A percentile compares a stretch with the other conserved stretches of the same genome.
These are phyloP conservation scores for Tyrannus savana DNA, from an alignment of 2,113 vertebrate genomes.

Conservation along the genomic window DNA sequence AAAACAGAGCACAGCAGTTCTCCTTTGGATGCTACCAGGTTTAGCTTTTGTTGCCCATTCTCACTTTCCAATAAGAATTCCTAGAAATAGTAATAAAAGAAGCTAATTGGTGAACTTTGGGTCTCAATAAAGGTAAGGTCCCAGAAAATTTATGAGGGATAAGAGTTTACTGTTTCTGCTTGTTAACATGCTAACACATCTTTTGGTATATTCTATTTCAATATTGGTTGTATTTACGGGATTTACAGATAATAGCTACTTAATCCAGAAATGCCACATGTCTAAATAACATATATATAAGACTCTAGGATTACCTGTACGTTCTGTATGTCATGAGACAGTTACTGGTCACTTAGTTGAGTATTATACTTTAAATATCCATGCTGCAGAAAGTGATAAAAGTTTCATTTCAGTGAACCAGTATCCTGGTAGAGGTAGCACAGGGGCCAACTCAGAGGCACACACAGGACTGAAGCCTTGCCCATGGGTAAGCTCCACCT, in stretches of 20 bases:
- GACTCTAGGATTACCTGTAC: not conserved
- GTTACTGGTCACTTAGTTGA: not conserved
- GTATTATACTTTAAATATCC: not conserved
- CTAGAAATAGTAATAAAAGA: slow-evolving; percentile 64
- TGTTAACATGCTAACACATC: not conserved
- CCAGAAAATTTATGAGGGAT: not conserved
- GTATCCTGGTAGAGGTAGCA: not conserved
- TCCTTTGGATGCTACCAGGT: slow-evolving; percentile 83
- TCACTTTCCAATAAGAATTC: slow-evolving; percentile 93
- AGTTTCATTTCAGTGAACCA: not conserved
- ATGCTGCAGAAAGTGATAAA: not conserved
- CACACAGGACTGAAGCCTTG: not conserved
- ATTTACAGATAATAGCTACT: not conserved
- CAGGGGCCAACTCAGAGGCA: not conserved
- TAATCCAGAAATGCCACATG: not conserved
- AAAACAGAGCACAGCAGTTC: slow-evolving; percentile 87
- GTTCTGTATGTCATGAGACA: not conserved
- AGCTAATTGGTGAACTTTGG: not conserved
- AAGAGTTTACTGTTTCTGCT: not conserved
- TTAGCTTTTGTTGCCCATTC: slow-evolving; percentile 90
- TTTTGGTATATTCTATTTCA: not conserved
- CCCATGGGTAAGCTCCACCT: not conserved
- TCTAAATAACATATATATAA: not conserved
- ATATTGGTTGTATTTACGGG: not conserved
- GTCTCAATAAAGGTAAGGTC: not conserved